Evolutionary conservation across 2,797 vertebrate genomes (phyloP).

Genomic region (Carcharodon carcharias): DNA sequence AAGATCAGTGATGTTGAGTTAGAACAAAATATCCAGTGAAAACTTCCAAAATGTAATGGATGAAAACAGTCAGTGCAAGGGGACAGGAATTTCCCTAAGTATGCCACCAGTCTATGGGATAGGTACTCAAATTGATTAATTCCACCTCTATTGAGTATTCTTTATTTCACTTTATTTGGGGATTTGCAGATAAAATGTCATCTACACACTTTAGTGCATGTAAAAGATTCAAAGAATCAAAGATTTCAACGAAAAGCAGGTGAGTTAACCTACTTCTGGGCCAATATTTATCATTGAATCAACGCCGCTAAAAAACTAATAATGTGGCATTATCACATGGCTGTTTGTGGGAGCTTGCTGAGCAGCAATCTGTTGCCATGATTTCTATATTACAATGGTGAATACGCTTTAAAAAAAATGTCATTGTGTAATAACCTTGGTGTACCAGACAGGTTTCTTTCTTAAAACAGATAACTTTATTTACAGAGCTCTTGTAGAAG

Average conservation of each 20-base stretch:
- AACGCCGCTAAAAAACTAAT: no score
- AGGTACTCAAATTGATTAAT: not conserved
- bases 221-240: not conserved
- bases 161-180: not conserved
- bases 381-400: no score
- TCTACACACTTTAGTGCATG: not conserved
- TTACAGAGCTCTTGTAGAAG: no score
- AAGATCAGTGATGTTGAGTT: not conserved
- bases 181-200: not conserved
- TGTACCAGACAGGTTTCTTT: no score
- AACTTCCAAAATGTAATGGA: not conserved
- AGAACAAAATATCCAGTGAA: not conserved
- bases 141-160: not conserved
- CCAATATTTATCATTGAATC: no score
- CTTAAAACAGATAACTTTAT: no score
- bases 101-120: not conserved
- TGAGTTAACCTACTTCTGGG: no score
- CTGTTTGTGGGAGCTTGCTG: no score
- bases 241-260: not conserved
- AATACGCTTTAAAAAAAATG: no score
- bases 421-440: no score
- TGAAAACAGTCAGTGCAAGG: not conserved
- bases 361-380: no score
- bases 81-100: not conserved
- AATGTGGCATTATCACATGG: no score